Evolutionary conservation across 2,113 vertebrate genomes (phyloP).

Genomic region (Ondatra zibethicus): DNA sequence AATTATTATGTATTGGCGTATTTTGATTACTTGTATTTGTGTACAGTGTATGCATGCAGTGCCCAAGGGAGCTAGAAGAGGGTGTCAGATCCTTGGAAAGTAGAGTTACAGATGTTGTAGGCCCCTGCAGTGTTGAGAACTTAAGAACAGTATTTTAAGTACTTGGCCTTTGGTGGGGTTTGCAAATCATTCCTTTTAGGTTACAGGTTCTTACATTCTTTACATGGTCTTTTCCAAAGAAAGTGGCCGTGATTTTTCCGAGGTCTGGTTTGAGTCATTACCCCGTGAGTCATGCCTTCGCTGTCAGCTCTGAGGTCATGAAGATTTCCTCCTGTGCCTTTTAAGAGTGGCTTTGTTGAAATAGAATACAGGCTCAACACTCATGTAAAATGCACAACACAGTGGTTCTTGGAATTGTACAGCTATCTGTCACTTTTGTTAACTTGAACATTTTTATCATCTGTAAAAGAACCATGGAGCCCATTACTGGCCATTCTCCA

Average conservation of each 20-base stretch:
- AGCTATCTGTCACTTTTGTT: background rate
- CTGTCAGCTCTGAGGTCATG: background rate
- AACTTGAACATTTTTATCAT: background rate
- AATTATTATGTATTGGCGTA: background rate
- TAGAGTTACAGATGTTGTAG: background rate
- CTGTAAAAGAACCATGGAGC: background rate
- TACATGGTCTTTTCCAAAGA: background rate
- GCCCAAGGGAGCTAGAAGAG: background rate
- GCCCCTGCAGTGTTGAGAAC: background rate
- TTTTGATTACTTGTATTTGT: background rate
- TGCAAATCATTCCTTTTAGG: background rate
- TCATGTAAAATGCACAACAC: background rate
- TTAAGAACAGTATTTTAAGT: background rate
- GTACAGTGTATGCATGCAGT: background rate
- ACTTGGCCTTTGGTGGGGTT: background rate
- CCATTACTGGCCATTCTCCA: background rate
- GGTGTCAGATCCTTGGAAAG: background rate
- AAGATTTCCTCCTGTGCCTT: background rate
- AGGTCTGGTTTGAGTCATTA: background rate
- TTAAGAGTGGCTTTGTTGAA: background rate
- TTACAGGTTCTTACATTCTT: background rate
- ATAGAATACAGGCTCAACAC: background rate
- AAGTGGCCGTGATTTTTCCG: background rate
- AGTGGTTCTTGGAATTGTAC: background rate
- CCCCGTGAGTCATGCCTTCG: background rate